These are phyloP conservation scores for Catostomus latipinnis DNA, from an alignment of 2,797 vertebrate species.

Conservation along the genomic window DNA sequence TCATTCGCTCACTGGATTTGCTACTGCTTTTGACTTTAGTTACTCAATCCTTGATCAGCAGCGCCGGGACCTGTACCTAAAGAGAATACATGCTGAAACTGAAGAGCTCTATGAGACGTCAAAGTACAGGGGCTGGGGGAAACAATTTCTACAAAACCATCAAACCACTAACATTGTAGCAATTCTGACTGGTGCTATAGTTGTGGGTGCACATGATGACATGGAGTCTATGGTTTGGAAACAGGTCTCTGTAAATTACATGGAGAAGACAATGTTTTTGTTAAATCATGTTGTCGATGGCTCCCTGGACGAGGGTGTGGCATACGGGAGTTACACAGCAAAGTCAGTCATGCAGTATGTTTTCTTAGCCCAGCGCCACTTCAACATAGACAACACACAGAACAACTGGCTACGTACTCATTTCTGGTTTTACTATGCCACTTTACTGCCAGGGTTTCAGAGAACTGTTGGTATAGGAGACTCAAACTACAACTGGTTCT, in stretches of 20 bases:
- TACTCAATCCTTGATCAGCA: constrained; percentile 82
- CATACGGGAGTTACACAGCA: constrained; percentile 96
- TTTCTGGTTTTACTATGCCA: constrained; percentile 97
- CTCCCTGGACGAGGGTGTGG: constrained; percentile 94
- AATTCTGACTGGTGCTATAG: constrained; percentile 89
- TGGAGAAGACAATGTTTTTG: constrained; percentile 98
- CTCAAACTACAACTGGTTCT: constrained; percentile 99
- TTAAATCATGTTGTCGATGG: constrained; percentile 93
- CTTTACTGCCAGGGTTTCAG: constrained; percentile 92
- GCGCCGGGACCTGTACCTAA: constrained; percentile 84
- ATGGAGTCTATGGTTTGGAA: constrained; percentile 89
- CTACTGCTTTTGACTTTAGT: constrained; percentile 95
- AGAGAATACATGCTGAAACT: constrained; percentile 85
- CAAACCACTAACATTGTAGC: constrained; percentile 96
- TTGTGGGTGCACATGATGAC: constrained; percentile 79
- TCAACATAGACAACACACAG: constrained; percentile 89
- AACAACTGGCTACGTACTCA: constrained; percentile 94
- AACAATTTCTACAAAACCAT: constrained; percentile 95
- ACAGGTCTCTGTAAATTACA: constrained; percentile 88
- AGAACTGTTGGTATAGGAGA: constrained; percentile 94
- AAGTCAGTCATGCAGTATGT: constrained; percentile 95
- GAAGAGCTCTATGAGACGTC: constrained; percentile 88
- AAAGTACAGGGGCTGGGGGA: constrained; percentile 92
- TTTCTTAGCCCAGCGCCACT: constrained; percentile 92
- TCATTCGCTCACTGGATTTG: constrained; percentile 95